Conservation (phyloP, 2,797 vertebrate species). For the Enteromius trimaculatus region DNA sequence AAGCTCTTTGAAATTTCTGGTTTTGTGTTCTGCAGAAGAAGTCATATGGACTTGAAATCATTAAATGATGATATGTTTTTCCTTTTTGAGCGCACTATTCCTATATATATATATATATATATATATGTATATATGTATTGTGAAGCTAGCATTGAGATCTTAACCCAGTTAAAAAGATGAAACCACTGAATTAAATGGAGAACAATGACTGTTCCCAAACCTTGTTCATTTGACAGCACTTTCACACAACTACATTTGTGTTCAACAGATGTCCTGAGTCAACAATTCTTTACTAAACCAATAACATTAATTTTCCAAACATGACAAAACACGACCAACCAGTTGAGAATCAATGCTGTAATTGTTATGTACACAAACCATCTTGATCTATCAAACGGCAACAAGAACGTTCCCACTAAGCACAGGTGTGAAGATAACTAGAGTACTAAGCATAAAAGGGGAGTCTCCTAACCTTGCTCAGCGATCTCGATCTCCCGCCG, state of each 20-base stretch:
- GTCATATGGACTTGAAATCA: not conserved
- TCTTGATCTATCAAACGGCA: not conserved
- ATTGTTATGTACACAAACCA: not conserved
- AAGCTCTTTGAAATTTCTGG: not conserved
- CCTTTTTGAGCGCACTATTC: not conserved
- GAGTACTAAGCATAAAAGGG: not conserved
- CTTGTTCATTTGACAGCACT: constrained; percentile 47
- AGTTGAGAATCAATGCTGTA: not conserved
- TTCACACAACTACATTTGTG: constrained; percentile 43
- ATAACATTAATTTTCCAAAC: not conserved
- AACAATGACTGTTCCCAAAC: constrained; percentile 39
- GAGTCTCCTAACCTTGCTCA: constrained; percentile 85
- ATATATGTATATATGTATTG: not conserved
- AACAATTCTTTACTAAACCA: not conserved
- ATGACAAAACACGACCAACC: not conserved
- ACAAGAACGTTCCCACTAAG: not conserved
- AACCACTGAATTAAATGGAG: not conserved
- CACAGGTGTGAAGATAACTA: not conserved
- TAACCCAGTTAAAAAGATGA: constrained; percentile 20
- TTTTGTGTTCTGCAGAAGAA: not conserved
- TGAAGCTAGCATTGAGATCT: not conserved
- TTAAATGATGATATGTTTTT: not conserved
- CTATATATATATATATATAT: not conserved
- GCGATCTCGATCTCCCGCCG: constrained; percentile 98
- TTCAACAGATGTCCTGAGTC: constrained; percentile 2